Conservation (phyloP, 2,888 invertebrate species). For the Drosophila flavopinicola region DNA sequence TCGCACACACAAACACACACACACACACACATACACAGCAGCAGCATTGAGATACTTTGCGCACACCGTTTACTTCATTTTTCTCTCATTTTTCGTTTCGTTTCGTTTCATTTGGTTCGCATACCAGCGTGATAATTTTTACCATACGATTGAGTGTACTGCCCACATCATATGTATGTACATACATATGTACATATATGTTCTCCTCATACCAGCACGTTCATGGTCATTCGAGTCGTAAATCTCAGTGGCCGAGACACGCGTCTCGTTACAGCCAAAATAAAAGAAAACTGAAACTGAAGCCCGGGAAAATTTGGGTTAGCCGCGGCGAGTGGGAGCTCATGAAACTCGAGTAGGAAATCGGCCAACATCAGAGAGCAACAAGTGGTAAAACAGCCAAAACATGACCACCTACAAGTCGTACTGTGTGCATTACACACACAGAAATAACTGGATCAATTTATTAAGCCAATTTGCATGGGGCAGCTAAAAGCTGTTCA, state of each 20-base stretch:
- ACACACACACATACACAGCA: slow-evolving; percentile 25
- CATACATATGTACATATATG: neutral
- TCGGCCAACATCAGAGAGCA: slow-evolving; percentile 54
- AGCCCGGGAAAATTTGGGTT: slow-evolving; percentile 64
- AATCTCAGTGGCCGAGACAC: slow-evolving; percentile 70
- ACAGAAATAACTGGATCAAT: slow-evolving; percentile 65
- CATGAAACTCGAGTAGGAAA: slow-evolving; percentile 54
- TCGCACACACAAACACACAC: slow-evolving; percentile 25
- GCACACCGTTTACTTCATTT: slow-evolving; percentile 53
- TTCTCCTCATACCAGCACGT: slow-evolving; percentile 72
- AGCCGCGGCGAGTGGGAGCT: slow-evolving; percentile 20
- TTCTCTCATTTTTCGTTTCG: slow-evolving; percentile 51
- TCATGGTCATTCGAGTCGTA: slow-evolving; percentile 78
- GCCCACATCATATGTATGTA: slow-evolving; percentile 7
- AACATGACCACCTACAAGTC: slow-evolving; percentile 75
- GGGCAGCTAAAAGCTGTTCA: slow-evolving; percentile 55
- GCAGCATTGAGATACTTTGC: slow-evolving; percentile 43
- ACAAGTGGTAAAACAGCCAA: slow-evolving; percentile 72
- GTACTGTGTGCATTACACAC: slow-evolving; percentile 31
- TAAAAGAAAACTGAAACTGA: slow-evolving; percentile 22
- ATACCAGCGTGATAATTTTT: slow-evolving; percentile 63
- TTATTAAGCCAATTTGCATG: slow-evolving; percentile 66
- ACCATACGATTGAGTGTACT: slow-evolving; percentile 41
- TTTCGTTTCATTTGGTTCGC: slow-evolving; percentile 60
- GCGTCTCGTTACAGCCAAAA: slow-evolving; percentile 47